Evolutionary conservation across 2,113 vertebrate genomes (phyloP).

Genomic region (Talpa occidentalis): DNA sequence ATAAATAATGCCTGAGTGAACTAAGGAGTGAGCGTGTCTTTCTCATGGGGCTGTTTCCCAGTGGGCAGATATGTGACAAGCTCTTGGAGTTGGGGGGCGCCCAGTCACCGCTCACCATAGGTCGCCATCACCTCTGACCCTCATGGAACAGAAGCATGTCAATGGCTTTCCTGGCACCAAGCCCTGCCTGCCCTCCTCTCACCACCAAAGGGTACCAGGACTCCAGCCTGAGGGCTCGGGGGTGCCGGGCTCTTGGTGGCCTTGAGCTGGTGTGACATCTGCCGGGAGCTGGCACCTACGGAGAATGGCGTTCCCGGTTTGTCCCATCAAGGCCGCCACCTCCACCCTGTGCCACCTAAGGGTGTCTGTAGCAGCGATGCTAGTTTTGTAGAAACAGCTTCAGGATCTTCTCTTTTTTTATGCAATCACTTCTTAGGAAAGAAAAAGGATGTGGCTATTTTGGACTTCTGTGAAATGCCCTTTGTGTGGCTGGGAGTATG

Average conservation of each 20-base stretch:
- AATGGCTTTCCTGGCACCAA: accelerated
- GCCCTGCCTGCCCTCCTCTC: not conserved
- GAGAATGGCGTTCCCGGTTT: accelerated
- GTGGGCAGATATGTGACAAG: not conserved
- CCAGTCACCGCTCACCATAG: not conserved
- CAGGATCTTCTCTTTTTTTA: not conserved
- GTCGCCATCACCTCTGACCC: not conserved
- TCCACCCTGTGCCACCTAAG: too few species aligned
- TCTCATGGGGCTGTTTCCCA: not conserved
- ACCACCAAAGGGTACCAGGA: not conserved
- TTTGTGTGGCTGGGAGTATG: not conserved
- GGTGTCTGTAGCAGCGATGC: not conserved
- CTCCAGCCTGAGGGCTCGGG: accelerated
- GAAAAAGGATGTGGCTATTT: not conserved
- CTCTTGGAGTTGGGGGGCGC: not conserved
- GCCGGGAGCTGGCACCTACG: accelerated
- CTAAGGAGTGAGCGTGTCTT: not conserved
- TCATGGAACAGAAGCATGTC: not conserved
- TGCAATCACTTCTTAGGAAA: not conserved
- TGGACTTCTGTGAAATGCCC: not conserved
- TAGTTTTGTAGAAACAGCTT: not conserved
- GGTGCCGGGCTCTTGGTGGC: not conserved
- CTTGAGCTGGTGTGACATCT: accelerated
- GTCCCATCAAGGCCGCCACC: accelerated
- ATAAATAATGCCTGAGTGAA: not conserved